phyloP scores from a whole-genome alignment of 1,140 invertebrate genomes.

The Halictus rubicundus region DNA sequence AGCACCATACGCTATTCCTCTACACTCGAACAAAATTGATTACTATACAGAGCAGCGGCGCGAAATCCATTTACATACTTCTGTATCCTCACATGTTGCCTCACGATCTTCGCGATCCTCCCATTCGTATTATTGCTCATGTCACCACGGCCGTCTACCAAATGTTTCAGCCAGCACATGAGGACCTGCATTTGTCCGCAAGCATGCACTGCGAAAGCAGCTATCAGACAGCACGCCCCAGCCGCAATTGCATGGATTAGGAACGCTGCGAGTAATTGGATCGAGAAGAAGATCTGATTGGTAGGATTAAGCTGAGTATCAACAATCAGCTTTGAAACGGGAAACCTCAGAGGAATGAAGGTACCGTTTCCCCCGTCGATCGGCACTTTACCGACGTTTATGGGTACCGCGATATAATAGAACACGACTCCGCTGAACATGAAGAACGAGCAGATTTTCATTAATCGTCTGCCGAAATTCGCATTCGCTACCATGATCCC shows the following conservation, averaged over 20 bases:
- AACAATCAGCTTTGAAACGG: conserved; percentile 48
- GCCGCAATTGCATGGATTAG: conserved; percentile 49
- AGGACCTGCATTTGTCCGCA: conserved; percentile 68
- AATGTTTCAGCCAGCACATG: conserved; percentile 39
- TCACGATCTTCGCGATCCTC: conserved; percentile 58
- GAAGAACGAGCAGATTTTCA: conserved; percentile 10
- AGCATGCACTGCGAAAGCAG: conserved; percentile 63
- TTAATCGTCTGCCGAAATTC: conserved; percentile 26
- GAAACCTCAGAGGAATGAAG: conserved; percentile 51
- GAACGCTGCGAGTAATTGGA: conserved; percentile 53
- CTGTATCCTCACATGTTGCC: conserved; percentile 58
- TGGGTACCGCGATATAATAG: conserved; percentile 26
- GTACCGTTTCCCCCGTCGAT: conserved; percentile 7
- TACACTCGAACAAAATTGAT: too few relatives aligned
- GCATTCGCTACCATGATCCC: conserved; percentile 43
- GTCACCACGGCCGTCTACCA: conserved; percentile 27
- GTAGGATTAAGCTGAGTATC: conserved; percentile 46
- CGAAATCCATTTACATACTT: conserved; percentile 26
- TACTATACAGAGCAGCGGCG: too few relatives aligned
- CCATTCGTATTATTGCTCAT: conserved; percentile 22
- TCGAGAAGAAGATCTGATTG: conserved; percentile 56
- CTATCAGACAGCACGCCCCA: conserved; percentile 56
- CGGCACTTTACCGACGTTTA: not conserved
- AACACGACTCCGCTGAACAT: conserved; percentile 34
- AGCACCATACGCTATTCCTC: too few relatives aligned